Evolutionary conservation across 1,140 invertebrate genomes (phyloP).

Genomic region (Bactericera cockerelli): DNA sequence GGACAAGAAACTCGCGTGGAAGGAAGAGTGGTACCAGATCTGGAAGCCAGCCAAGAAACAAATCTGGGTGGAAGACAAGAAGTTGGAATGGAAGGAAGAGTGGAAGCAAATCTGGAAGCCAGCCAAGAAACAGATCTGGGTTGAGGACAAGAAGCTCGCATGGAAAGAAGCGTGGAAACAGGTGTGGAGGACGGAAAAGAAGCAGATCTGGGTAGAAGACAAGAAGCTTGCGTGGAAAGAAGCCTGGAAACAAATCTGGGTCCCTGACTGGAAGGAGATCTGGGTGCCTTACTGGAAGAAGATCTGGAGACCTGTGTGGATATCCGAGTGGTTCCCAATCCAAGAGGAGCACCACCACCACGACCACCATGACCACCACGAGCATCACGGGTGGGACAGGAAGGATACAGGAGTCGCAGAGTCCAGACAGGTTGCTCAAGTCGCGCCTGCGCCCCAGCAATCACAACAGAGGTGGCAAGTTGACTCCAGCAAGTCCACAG

Average conservation of each 20-base stretch:
- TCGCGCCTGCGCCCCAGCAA: conserved; percentile 12
- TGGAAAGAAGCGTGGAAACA: conserved; percentile 37
- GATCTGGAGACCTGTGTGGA: conserved; percentile 62
- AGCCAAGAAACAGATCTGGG: conserved; percentile 42
- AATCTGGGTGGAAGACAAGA: conserved; percentile 60
- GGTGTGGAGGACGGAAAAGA: conserved; percentile 33
- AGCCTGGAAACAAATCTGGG: conserved; percentile 53
- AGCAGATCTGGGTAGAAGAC: conserved; percentile 30
- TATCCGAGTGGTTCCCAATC: conserved; percentile 62
- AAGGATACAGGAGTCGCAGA: conserved; percentile 34
- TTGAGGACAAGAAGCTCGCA: conserved; percentile 37
- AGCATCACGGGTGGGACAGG: conserved; percentile 43
- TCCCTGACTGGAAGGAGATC: conserved; percentile 27
- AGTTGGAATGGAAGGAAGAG: conserved; percentile 54
- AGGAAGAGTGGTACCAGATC: conserved; percentile 58
- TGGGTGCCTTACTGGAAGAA: conserved; percentile 54
- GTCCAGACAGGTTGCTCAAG: conserved; percentile 13
- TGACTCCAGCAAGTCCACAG: background rate
- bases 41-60: conserved; percentile 63
- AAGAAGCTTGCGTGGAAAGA: conserved; percentile 34
- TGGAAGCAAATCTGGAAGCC: conserved; percentile 46
- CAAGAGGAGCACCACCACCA: conserved; percentile 57
- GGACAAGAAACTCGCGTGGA: conserved; percentile 60
- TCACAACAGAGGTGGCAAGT: conserved; percentile 1
- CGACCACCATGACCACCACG: too few species aligned